Evolutionary conservation across 2,888 invertebrate species (phyloP), one percentile per base, ranked within the genome.

Genomic region (Scrobipalpa costella): DNA sequence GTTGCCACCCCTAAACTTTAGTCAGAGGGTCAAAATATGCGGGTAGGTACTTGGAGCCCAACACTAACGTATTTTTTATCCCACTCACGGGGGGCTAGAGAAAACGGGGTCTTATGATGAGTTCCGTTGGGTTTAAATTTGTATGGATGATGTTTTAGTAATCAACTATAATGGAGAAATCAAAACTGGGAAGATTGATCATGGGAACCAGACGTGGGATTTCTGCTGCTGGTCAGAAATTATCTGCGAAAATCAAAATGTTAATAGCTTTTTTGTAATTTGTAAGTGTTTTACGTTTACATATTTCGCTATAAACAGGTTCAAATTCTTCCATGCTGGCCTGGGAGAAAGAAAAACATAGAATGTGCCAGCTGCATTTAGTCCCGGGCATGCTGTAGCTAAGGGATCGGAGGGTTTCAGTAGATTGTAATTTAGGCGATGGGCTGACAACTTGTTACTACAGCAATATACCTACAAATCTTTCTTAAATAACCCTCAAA

Each of bases 161-260:
- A 84, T 85, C 78, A 77, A 76, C 73, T 76, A 75, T 83, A 83
- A 84, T 79, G 78, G 77, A 80, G 80, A 85, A 88, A 88, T 89
- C 86, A 87, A 83, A 88, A 87, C 83, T 81, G 77, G 78, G 79
- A 82, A 83, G 83, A 88, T 87, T 85, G 75, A 87, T 77, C 83
- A 83, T 88, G 88, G 86, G 88, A 88, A 87, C 79, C 68, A 71
- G 72, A 75, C 81, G 83, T 83, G 83, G 80, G 82, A 49, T 34
- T 47, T 76, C 78, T 78, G 69, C 71, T 76, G 63, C 71, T n/a
- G n/a, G 55, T 15, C 1, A 33, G 34, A 55, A 55, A 34, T 27
- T 9, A 34, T 34, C 7, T 33, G 27, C 27, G n/a, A n/a, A 55
- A 55, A 33, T 15, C 13, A 55, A 19, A 50, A 27, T 11, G 50